Evolutionary conservation across 2,888 invertebrate species (phyloP).

Genomic region (Lasius fuliginosus): DNA sequence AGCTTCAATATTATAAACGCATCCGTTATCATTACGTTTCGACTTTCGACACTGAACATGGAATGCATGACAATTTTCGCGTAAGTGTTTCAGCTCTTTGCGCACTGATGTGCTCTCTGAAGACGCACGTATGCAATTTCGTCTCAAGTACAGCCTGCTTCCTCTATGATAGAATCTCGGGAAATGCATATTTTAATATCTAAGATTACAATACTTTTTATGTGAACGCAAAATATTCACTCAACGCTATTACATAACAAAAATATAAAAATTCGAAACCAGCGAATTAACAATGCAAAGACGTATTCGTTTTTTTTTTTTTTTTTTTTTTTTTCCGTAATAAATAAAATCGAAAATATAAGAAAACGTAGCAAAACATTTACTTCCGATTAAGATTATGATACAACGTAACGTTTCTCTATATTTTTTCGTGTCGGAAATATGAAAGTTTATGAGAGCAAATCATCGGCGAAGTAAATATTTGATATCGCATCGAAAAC

Average conservation of each 20-base stretch:
- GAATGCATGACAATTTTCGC: slow-evolving; percentile 21
- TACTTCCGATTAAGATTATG: background rate
- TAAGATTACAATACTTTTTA: slow-evolving; percentile 18
- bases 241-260: background rate
- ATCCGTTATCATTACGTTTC: slow-evolving; percentile 23
- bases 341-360: slow-evolving; percentile 24
- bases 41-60: background rate
- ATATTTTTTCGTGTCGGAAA: background rate
- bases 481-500: slow-evolving; percentile 28
- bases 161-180: slow-evolving; percentile 33
- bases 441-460: slow-evolving; percentile 37
- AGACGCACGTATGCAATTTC: slow-evolving; percentile 45
- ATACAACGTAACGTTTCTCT: background rate
- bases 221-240: slow-evolving; percentile 28
- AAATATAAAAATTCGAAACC: slow-evolving; percentile 18
- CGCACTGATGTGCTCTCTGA: slow-evolving; percentile 17
- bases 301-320: background rate
- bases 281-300: slow-evolving; percentile 8
- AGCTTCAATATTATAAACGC: slow-evolving; percentile 2
- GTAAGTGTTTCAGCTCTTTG: slow-evolving; percentile 39
- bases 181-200: slow-evolving; percentile 41
- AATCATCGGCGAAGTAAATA: slow-evolving; percentile 27
- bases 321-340: background rate
- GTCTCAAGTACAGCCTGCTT: slow-evolving; percentile 18
- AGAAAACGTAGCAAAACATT: background rate